A percentile compares a stretch with the other conserved stretches of the same genome.
These are phyloP conservation scores for Poeciliopsis retropinna DNA, from an alignment of 2,113 vertebrate species.

Conservation along the genomic window DNA sequence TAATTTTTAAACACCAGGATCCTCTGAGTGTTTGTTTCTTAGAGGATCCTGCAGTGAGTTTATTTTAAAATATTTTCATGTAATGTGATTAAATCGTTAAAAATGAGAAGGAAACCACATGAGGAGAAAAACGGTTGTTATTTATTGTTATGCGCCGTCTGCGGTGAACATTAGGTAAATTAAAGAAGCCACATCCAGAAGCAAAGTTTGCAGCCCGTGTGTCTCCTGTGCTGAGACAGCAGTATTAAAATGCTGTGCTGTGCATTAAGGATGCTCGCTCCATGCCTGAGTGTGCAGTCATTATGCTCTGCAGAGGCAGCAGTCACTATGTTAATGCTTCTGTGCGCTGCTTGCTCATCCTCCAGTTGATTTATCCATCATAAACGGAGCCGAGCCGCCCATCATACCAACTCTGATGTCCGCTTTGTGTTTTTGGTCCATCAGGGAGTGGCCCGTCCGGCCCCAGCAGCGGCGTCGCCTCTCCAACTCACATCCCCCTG, in stretches of 20 bases:
- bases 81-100: not conserved
- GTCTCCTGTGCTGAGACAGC: constrained; percentile 62
- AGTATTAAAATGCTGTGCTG: constrained; percentile 55
- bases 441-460: constrained; percentile 92
- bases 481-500: constrained; percentile 92
- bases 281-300: constrained; percentile 32
- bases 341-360: not conserved
- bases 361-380: not conserved
- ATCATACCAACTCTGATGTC: not conserved
- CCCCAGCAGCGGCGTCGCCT: constrained; percentile 92
- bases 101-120: not conserved
- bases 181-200: constrained; percentile 12
- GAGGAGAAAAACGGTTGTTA: not conserved
- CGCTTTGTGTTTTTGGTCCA: not conserved
- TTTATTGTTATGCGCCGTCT: constrained; percentile 1
- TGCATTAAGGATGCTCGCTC: constrained; percentile 55
- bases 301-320: constrained; percentile 56
- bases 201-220: constrained; percentile 38
- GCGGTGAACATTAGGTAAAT: constrained; percentile 29
- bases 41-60: no score
- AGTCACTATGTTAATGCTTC: constrained; percentile 22
- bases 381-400: not conserved
- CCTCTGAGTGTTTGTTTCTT: not conserved
- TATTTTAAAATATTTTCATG: not conserved
- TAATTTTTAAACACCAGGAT: no score